phyloP scores from a whole-genome alignment of 2,797 vertebrate species.

The Coluber constrictor region DNA sequence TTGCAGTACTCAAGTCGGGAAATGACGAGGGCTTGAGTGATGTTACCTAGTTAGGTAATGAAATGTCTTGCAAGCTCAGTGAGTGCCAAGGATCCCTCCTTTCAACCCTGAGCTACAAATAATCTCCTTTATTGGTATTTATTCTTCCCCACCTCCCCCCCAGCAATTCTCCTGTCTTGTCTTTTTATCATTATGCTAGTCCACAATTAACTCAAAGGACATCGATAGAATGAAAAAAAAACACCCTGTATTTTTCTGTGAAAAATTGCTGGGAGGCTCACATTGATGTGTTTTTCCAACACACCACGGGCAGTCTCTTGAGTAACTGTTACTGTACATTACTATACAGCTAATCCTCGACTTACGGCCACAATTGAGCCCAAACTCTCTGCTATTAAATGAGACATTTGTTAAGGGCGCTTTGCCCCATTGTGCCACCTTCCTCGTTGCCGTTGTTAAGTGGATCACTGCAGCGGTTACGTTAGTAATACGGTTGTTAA shows the following conservation, averaged over 20 bases:
- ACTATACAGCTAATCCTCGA: background rate
- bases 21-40: no score
- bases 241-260: background rate
- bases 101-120: background rate
- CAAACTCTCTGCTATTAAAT: no score
- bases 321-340: background rate
- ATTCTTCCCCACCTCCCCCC: rapidly evolving
- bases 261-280: background rate
- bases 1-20: no score
- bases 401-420: no score
- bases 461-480: no score
- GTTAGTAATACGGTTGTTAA: no score
- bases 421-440: no score
- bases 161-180: background rate
- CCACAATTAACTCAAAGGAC: background rate
- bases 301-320: background rate
- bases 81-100: background rate
- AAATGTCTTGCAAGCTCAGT: background rate
- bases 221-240: background rate
- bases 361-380: no score
- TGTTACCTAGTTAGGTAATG: background rate
- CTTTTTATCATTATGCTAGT: background rate
- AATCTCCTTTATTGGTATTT: background rate
- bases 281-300: background rate
- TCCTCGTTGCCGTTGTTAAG: no score